These are phyloP conservation scores for Gymnoscopelus braueri DNA, from an alignment of 2,797 vertebrate genomes.

Conservation along the genomic window DNA sequence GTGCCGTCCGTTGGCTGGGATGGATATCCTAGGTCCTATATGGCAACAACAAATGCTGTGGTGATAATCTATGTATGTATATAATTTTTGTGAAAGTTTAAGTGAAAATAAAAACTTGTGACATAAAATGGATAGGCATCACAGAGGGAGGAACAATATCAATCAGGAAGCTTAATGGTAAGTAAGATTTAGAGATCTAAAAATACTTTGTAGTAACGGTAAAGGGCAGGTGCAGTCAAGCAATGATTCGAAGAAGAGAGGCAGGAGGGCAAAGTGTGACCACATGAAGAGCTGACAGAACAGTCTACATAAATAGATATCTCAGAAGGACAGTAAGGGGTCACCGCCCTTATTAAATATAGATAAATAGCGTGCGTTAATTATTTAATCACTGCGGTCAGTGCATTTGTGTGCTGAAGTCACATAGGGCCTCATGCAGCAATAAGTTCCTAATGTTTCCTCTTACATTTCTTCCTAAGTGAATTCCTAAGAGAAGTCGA, in stretches of 20 bases:
- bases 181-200: neutral
- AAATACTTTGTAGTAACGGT: neutral
- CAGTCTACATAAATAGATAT: constrained; percentile 38
- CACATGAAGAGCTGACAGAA: neutral
- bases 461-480: too few species aligned
- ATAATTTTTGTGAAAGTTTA: too few species aligned
- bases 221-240: neutral
- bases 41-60: too few species aligned
- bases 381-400: constrained; percentile 55
- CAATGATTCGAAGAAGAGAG: neutral
- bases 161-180: neutral
- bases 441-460: too few species aligned
- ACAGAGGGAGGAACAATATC: neutral
- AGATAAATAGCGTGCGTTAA: constrained; percentile 61
- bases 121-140: neutral
- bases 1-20: too few species aligned
- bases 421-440: too few species aligned
- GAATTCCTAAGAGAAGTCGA: too few species aligned
- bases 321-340: constrained; percentile 20
- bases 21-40: too few species aligned
- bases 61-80: too few species aligned
- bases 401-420: constrained; percentile 24
- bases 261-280: neutral
- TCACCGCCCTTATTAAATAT: constrained; percentile 68
- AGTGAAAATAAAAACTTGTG: neutral